Base-by-base conservation (phyloP, 1,140 invertebrate genomes). In the Drosophila bipectinata region DNA sequence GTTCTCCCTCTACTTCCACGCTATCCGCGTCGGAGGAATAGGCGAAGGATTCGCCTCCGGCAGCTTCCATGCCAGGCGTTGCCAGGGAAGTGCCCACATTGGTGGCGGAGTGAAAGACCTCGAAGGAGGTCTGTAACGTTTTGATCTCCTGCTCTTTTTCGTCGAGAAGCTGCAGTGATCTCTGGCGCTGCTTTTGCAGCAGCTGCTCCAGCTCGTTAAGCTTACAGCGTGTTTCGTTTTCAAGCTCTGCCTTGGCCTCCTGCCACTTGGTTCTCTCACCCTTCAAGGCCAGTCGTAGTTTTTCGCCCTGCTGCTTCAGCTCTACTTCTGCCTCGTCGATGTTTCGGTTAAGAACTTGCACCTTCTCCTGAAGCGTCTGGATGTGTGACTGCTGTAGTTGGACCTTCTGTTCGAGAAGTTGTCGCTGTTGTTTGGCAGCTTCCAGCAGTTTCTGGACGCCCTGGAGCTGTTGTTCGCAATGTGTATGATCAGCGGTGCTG, bases 91-190 rank as follows among this genome's bases (percentile, higher is more conserved):
- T 58, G 0, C 41, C 47, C 5, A 26, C 49, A 10, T 53, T 80
- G 78, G 91, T 57, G 79, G 92, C 41, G 92, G 92, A 39, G 93
- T 74, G 67, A 92, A 91, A 91, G n/a, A 93, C 91, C 54, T 94
- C 93, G 60, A 95, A 94, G 3, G 93, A 93, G 7, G 94, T 92
- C 75, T 94, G 94, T 12, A 96, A 81, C 1, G 94, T 93, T 47
- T 94, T 92, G 41, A 98, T 95, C 87, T 97, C 96, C 71, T 95
- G 94, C 77, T 97, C 96, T 55, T 97, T 97, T 78, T 97, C 97
- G 28, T 96, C 94, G 5, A 98, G 91, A 6, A 97, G 90, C 2
- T 94, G 93, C 6, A 97, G 92, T 12, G 96, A 97, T 53, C 96
- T 92, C 55, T 97, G 96, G 14, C 97, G 92, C 82, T 97, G 97